Evolutionary conservation across 1,140 invertebrate genomes (phyloP).

Genomic region (Pogonus chalceus): DNA sequence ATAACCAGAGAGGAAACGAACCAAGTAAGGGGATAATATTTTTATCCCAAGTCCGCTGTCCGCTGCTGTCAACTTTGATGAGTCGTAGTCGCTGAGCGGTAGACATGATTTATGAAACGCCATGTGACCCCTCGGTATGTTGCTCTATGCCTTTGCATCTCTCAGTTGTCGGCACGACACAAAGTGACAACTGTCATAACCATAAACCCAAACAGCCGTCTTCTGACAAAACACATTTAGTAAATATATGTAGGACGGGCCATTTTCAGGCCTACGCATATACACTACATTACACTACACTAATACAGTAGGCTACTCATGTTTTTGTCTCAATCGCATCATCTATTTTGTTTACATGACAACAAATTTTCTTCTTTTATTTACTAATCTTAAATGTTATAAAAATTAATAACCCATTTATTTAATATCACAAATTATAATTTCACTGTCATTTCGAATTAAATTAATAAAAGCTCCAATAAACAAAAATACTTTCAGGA

Average conservation of each 20-base stretch:
- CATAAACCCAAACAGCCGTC: slow-evolving; percentile 3
- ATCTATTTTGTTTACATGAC: too few relatives aligned
- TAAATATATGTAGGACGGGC: background rate
- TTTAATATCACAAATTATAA: too few relatives aligned
- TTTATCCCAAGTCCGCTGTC: background rate
- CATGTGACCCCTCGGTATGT: background rate
- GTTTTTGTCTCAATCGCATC: background rate
- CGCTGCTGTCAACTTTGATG: background rate
- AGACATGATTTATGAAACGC: slow-evolving; percentile 7
- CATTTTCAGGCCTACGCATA: background rate
- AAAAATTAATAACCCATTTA: too few relatives aligned
- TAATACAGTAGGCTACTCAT: background rate
- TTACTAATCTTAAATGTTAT: too few relatives aligned
- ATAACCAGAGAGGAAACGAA: background rate
- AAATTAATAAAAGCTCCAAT: too few relatives aligned
- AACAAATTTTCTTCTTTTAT: too few relatives aligned
- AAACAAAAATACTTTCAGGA: too few relatives aligned
- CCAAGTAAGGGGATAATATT: background rate
- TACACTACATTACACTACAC: too few relatives aligned
- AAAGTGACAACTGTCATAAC: slow-evolving; percentile 14
- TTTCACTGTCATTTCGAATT: too few relatives aligned
- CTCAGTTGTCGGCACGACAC: slow-evolving; percentile 3
- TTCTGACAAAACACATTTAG: slow-evolving; percentile 8
- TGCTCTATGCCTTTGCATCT: background rate
- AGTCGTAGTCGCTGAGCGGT: background rate